A percentile compares a stretch with the other conserved stretches of the same genome.
phyloP scores from a whole-genome alignment of 2,888 invertebrate genomes.

The Elegia similella region DNA sequence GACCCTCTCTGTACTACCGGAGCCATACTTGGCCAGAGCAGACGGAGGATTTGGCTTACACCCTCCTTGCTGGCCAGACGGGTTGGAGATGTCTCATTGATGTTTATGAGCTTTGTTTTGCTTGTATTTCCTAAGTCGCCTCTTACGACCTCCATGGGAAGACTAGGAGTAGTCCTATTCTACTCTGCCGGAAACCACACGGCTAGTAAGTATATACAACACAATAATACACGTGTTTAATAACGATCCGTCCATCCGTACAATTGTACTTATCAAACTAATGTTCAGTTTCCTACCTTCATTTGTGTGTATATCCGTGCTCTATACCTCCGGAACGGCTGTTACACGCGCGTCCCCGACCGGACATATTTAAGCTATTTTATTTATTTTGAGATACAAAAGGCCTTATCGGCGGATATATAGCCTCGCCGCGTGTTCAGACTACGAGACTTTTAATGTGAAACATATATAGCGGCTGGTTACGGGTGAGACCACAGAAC shows the following conservation, averaged over 20 bases:
- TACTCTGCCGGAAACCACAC: no score
- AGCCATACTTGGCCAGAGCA: no score
- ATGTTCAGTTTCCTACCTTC: background rate
- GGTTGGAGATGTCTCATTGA: no score
- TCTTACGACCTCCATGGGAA: no score
- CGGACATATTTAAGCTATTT: conserved; percentile 79
- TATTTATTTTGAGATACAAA: conserved; percentile 80
- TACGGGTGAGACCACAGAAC: no score
- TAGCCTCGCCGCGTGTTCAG: conserved; percentile 47
- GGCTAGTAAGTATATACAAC: no score
- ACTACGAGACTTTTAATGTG: conserved; percentile 31
- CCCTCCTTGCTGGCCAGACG: no score
- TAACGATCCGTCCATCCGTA: background rate
- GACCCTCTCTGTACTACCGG: no score
- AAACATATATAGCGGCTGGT: background rate
- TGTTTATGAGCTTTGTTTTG: no score
- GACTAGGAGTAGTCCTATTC: no score
- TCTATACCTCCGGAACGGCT: conserved; percentile 21
- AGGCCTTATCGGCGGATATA: conserved; percentile 75
- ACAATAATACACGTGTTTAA: background rate
- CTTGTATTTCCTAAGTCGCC: no score
- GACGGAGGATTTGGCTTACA: no score
- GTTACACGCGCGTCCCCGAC: conserved; percentile 47
- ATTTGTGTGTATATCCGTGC: conserved; percentile 20
- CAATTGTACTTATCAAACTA: conserved; percentile 12